Conservation (phyloP, 2,113 vertebrate species). For the Hippocampus zosterae region DNA sequence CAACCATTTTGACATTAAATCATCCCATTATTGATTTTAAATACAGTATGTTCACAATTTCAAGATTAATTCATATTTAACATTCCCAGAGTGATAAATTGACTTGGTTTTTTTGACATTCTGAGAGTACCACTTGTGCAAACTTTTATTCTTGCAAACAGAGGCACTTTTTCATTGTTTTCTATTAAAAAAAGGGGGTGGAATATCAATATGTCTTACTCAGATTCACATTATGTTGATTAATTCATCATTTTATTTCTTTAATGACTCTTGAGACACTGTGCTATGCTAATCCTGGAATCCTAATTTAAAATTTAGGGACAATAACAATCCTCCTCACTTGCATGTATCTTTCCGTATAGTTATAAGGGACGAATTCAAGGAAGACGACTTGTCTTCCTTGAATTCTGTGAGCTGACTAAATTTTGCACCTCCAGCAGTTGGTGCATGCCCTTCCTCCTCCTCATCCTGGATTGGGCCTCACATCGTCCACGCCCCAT, state of each 20-base stretch:
- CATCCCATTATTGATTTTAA: not conserved
- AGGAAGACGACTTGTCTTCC: not conserved
- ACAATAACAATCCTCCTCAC: not conserved
- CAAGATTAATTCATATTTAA: not conserved
- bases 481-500: slow-evolving; percentile 30
- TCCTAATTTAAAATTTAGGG: not conserved
- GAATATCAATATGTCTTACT: not conserved
- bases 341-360: not conserved
- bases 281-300: not conserved
- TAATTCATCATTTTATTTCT: not conserved
- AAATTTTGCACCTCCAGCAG: not conserved
- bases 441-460: not conserved
- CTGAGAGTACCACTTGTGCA: not conserved
- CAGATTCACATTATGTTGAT: not conserved
- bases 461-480: slow-evolving; percentile 30
- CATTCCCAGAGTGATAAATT: not conserved
- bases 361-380: not conserved
- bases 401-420: not conserved
- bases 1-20: not conserved
- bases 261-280: not conserved
- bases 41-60: not conserved
- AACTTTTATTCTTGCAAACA: not conserved
- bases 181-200: not conserved
- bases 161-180: not conserved
- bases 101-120: not conserved